Percentiles rank a stretch among this genome's conserved stretches.
Evolutionary conservation across 1,140 invertebrate species (phyloP).

Genomic region (Steinernema khuongi): DNA sequence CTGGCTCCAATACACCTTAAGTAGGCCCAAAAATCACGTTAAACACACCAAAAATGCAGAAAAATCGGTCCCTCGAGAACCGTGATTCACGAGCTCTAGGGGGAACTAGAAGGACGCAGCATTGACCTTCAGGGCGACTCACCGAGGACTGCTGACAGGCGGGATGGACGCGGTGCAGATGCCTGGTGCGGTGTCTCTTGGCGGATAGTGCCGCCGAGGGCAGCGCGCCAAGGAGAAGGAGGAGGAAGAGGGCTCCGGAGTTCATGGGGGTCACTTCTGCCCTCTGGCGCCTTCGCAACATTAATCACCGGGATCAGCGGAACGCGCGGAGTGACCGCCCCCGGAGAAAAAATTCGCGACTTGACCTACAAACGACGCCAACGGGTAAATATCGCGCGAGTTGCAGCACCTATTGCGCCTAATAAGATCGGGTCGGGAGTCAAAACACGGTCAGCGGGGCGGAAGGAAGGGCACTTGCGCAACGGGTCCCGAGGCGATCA

Average conservation of each 20-base stretch:
- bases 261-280: neutral
- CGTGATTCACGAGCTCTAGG: too few species aligned
- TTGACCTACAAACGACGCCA: slow-evolving; percentile 3
- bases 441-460: neutral
- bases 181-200: neutral
- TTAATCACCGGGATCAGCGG: neutral
- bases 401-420: slow-evolving; percentile 11
- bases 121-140: neutral
- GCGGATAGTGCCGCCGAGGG: neutral
- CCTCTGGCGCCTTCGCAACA: slow-evolving; percentile 9
- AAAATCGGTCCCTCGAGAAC: too few species aligned
- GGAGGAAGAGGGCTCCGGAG: neutral
- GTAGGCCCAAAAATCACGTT: too few species aligned
- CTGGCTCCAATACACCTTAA: too few species aligned
- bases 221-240: neutral
- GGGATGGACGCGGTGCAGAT: slow-evolving; percentile 7
- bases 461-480: neutral
- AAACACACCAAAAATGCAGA: too few species aligned
- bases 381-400: slow-evolving; percentile 3
- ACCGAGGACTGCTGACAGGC: slow-evolving; percentile 9
- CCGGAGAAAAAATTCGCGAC: slow-evolving; percentile 5
- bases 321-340: neutral
- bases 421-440: neutral
- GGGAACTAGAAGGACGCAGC: too few species aligned
- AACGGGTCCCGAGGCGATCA: neutral